Evolutionary conservation across 1,140 invertebrate genomes (phyloP).

Genomic region (Ditylenchus dipsaci): DNA sequence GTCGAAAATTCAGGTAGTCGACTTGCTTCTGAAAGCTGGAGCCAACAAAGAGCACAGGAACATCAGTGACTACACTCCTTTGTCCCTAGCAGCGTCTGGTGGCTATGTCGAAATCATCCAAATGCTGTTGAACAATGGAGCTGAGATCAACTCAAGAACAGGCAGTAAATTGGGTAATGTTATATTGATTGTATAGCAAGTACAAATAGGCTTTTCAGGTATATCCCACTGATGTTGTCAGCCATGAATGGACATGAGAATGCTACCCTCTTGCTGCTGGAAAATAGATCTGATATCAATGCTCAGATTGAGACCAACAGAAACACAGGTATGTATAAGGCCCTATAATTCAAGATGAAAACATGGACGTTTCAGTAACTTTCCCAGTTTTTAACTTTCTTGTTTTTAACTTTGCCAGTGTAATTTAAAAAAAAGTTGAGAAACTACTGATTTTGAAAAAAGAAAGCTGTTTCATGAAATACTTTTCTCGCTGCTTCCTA

Average conservation of each 20-base stretch:
- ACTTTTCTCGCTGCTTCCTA: too few species aligned
- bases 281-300: conserved; percentile 98
- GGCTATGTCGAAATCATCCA: conserved; percentile 98
- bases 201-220: conserved; percentile 69
- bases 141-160: conserved; percentile 86
- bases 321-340: conserved; percentile 68
- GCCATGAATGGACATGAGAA: conserved; percentile 99
- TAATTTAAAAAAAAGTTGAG: neutral
- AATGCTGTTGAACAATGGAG: conserved; percentile 80
- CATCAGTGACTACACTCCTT: conserved; percentile 95
- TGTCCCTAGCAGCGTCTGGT: conserved; percentile 91
- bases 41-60: conserved; percentile 98
- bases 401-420: too few species aligned
- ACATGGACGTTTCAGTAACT: too few species aligned
- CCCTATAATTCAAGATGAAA: too few species aligned
- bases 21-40: conserved; percentile 76
- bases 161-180: conserved; percentile 47
- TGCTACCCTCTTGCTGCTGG: conserved; percentile 87
- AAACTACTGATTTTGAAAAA: too few species aligned
- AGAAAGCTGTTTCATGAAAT: too few species aligned
- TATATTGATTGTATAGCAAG: conserved; percentile 15
- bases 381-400: too few species aligned
- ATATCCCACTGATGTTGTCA: conserved; percentile 98
- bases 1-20: conserved; percentile 72
- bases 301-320: conserved; percentile 99